A percentile compares a stretch with the other conserved stretches of the same genome.
Conservation (phyloP, 2,113 vertebrate species). For the Bujurquina vittata region DNA sequence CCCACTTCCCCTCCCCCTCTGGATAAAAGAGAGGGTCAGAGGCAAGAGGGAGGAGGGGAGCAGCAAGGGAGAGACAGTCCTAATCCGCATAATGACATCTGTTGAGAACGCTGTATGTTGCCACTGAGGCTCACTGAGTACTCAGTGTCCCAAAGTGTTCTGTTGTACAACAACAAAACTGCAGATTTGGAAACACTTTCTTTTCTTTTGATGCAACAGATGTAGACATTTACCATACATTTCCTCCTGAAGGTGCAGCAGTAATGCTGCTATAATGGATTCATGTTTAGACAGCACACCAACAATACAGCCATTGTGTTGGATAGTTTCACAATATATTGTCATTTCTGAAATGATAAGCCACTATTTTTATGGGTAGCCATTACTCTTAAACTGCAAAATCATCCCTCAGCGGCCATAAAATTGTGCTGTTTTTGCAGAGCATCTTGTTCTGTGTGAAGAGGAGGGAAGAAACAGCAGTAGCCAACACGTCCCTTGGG, state of each 20-base stretch:
- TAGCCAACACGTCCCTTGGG: slow-evolving; percentile 40
- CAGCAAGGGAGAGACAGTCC: slow-evolving; percentile 27
- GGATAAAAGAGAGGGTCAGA: slow-evolving; percentile 49
- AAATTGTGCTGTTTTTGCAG: slow-evolving; percentile 9
- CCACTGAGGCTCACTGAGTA: slow-evolving; percentile 43
- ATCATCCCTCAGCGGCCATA: slow-evolving; percentile 12
- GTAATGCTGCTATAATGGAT: slow-evolving; percentile 19
- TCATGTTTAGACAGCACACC: slow-evolving; percentile 13
- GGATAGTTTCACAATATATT: slow-evolving; percentile 14
- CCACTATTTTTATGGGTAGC: slow-evolving; percentile 31
- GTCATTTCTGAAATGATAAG: slow-evolving; percentile 26
- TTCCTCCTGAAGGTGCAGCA: slow-evolving; percentile 13
- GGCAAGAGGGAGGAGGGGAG: slow-evolving; percentile 15
- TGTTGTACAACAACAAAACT: slow-evolving; percentile 43
- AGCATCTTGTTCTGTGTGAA: slow-evolving; percentile 5
- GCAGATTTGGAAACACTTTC: background rate
- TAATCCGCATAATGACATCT: slow-evolving; percentile 72
- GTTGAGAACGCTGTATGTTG: slow-evolving; percentile 62
- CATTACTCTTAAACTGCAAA: slow-evolving; percentile 38
- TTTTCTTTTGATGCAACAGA: background rate
- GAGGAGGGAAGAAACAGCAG: slow-evolving; percentile 16
- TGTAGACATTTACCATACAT: slow-evolving; percentile 5
- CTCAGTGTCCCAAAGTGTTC: slow-evolving; percentile 46
- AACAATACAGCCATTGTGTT: slow-evolving; percentile 16
- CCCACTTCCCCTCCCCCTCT: background rate